A percentile compares a stretch with the other conserved stretches of the same genome.
phyloP scores from a whole-genome alignment of 2,113 vertebrate genomes.

The Macaca mulatta region DNA sequence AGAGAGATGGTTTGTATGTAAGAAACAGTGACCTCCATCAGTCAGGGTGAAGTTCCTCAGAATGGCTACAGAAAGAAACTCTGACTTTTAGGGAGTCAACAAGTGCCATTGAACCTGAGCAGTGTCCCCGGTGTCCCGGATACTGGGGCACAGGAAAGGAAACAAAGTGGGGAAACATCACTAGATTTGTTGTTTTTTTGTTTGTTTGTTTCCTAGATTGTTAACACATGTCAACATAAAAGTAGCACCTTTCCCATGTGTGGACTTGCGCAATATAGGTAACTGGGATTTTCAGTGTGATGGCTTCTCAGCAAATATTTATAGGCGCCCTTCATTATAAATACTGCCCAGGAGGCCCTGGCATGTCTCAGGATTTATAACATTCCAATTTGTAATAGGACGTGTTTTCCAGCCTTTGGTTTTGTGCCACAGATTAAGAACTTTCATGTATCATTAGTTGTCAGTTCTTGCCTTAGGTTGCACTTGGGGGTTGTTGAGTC shows the following conservation, averaged over 20 bases:
- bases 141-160: not conserved
- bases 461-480: not conserved
- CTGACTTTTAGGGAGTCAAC: not conserved
- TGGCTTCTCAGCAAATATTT: not conserved
- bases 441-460: not conserved
- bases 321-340: not conserved
- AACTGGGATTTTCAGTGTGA: not conserved
- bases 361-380: not conserved
- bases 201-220: not conserved
- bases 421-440: not conserved
- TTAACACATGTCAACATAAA: not conserved
- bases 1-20: not conserved
- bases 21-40: not conserved
- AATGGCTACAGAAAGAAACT: not conserved
- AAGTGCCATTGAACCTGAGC: not conserved
- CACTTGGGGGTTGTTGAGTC: conserved; percentile 28
- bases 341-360: not conserved
- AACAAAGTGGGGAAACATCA: not conserved
- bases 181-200: not conserved
- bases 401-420: not conserved
- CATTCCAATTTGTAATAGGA: not conserved
- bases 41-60: not conserved
- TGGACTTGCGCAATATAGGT: not conserved
- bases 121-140: not conserved
- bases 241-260: not conserved